These are phyloP conservation scores for Limonius californicus DNA, from an alignment of 1,140 invertebrate species.

Conservation along the genomic window DNA sequence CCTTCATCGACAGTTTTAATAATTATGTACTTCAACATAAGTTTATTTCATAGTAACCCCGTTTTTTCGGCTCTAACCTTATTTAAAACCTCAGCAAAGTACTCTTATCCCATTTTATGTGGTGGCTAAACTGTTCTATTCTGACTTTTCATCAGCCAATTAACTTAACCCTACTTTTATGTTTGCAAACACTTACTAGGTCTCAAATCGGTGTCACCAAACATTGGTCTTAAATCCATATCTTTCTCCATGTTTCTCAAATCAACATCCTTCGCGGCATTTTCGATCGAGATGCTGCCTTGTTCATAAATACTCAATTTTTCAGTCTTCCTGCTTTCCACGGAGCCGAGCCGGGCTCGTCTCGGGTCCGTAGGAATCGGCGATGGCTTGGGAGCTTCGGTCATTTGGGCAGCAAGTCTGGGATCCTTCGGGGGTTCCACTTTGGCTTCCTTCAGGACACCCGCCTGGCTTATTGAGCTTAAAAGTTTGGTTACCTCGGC, in stretches of 20 bases:
- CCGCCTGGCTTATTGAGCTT: conserved; percentile 35
- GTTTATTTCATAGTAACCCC: too few species aligned
- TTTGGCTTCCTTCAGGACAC: not conserved
- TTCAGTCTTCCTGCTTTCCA: conserved; percentile 24
- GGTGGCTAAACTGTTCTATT: too few species aligned
- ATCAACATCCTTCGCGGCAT: conserved; percentile 55
- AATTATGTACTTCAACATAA: too few species aligned
- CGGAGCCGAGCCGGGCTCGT: conserved; percentile 15
- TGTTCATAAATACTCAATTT: conserved; percentile 45
- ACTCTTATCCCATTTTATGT: too few species aligned
- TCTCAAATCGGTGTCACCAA: not conserved
- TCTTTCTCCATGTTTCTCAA: conserved; percentile 53
- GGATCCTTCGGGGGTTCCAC: not conserved
- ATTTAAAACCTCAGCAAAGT: too few species aligned
- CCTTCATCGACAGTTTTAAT: too few species aligned
- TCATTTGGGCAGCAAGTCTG: not conserved
- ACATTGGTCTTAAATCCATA: conserved; percentile 47
- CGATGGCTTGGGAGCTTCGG: conserved; percentile 4
- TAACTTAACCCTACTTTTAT: too few species aligned
- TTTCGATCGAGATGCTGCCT: conserved; percentile 40
- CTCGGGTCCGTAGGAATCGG: conserved; percentile 25
- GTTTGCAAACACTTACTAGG: not conserved
- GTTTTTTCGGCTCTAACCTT: too few species aligned
- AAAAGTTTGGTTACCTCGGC: conserved; percentile 64
- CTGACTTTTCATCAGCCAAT: too few species aligned